Base-by-base conservation (phyloP, 2,888 invertebrate species). In the Hedya salicella region DNA sequence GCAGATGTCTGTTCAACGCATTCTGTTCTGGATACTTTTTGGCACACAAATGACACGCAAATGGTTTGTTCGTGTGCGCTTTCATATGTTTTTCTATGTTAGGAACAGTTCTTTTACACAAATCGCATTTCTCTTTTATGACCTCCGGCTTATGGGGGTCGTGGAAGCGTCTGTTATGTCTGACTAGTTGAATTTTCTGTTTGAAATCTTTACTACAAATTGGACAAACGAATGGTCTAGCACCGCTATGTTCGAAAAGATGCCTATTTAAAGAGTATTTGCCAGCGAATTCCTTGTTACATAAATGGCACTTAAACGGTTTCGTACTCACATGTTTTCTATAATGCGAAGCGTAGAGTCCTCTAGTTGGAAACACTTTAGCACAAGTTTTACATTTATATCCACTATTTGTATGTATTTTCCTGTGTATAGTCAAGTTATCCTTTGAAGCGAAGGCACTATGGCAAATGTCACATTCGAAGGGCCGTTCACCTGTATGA, bases 31-130 rank as follows among this genome's bases (percentile, higher is more conserved):
- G 56, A 30, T 68, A 70, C 0, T 50, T 60, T 14, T 65, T 69
- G 0, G 67, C 69, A 17, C 70, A 70, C 4, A 67, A 17, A 46
- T 70, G 68, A 14, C 70, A 70, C 0, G 62, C 56, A n/a, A 52
- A 69, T 0, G 69, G 69, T 8, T 67, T 69, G 4, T 68, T 69
- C 1, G 40, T 61, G 25, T 70, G 70, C 0, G 63, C 65, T 16
- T 21, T 8, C 42, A 70, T 60, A 48, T 70, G 70, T 8, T 53
- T 64, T 0, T 70, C 60, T 25, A 70, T 32, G 11, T 67, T 39
- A 19, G 63, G 57, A 0, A 67, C 67, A 9, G 36, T 44, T 1
- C 67, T 39, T 21, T 67, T 62, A 3, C 67, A 67, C 2, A 67
- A 3, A 8, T 67, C 14, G 14, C 67, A 67, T 3, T 50, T 67